Conservation (phyloP, 2,888 invertebrate genomes). For the Drosophila mimetica region DNA sequence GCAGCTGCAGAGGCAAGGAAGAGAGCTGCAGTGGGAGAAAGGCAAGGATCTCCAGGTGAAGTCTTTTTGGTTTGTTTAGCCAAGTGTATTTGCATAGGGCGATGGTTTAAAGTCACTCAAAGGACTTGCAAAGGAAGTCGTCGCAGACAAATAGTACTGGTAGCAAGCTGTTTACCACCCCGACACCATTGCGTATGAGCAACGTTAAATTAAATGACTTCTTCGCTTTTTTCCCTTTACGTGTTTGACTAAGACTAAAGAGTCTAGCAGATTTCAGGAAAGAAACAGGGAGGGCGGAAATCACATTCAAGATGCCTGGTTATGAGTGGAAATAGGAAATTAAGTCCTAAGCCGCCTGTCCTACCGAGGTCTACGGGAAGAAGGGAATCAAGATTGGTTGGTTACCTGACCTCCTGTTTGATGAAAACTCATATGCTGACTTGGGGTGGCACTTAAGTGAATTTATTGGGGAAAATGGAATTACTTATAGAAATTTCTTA, state of each 20-base stretch:
- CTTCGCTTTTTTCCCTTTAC: slow-evolving; percentile 15
- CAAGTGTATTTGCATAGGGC: slow-evolving; percentile 58
- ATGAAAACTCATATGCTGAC: slow-evolving; percentile 44
- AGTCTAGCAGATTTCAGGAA: not conserved
- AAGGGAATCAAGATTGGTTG: not conserved
- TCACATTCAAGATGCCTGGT: slow-evolving; percentile 25
- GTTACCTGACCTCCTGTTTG: slow-evolving; percentile 34
- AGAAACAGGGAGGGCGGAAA: not conserved
- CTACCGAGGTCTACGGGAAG: not conserved
- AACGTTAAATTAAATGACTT: slow-evolving; percentile 69
- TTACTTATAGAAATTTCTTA: slow-evolving; percentile 9
- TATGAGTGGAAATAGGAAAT: slow-evolving; percentile 68
- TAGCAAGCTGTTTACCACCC: slow-evolving; percentile 15
- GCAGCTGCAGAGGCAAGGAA: slow-evolving; percentile 20
- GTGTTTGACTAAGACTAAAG: slow-evolving; percentile 6
- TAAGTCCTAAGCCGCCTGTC: slow-evolving; percentile 60
- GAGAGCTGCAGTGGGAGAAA: not conserved
- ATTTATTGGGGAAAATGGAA: slow-evolving; percentile 53
- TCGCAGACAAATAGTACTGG: slow-evolving; percentile 9
- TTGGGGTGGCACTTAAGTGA: slow-evolving; percentile 57
- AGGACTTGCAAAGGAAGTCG: slow-evolving; percentile 54
- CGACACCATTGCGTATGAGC: slow-evolving; percentile 54
- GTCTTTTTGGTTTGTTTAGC: slow-evolving; percentile 18
- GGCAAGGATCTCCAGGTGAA: slow-evolving; percentile 51
- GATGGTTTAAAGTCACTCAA: slow-evolving; percentile 63